Conservation (phyloP, 2,113 vertebrate species). For the Chaenocephalus aceratus region DNA sequence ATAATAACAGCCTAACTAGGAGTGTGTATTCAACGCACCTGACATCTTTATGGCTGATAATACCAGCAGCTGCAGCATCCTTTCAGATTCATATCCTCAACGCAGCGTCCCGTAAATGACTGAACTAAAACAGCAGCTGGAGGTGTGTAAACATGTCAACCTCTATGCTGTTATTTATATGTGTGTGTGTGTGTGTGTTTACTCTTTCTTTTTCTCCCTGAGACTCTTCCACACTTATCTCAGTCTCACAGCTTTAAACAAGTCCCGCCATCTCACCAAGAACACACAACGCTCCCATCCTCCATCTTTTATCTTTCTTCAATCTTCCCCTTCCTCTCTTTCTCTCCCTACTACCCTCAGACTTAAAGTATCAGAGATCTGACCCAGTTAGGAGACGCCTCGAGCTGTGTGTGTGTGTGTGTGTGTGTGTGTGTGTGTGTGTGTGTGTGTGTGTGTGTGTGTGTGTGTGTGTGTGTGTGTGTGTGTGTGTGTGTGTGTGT, state of each 20-base stretch:
- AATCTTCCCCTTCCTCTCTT: slow-evolving; percentile 59
- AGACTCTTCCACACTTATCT: slow-evolving; percentile 39
- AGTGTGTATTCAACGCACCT: slow-evolving; percentile 41
- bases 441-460: slow-evolving; percentile 29
- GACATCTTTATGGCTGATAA: slow-evolving; percentile 44
- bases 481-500: slow-evolving; percentile 38
- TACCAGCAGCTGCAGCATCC: slow-evolving; percentile 36
- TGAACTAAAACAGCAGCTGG: slow-evolving; percentile 64
- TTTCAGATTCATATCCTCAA: slow-evolving; percentile 43
- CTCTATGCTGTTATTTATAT: slow-evolving; percentile 54
- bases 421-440: background rate
- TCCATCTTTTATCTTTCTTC: slow-evolving; percentile 67
- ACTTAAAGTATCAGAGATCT: slow-evolving; percentile 75
- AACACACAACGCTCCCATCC: slow-evolving; percentile 62
- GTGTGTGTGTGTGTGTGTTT: slow-evolving; percentile 3
- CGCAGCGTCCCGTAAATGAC: slow-evolving; percentile 47
- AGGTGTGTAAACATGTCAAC: slow-evolving; percentile 61
- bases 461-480: slow-evolving; percentile 43
- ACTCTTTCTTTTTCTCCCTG: slow-evolving; percentile 16
- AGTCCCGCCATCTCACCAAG: slow-evolving; percentile 50
- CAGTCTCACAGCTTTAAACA: slow-evolving; percentile 46
- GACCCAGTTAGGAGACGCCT: slow-evolving; percentile 78
- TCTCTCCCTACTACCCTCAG: slow-evolving; percentile 51
- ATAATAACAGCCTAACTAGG: slow-evolving; percentile 35
- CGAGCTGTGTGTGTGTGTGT: slow-evolving; percentile 52